phyloP scores from a whole-genome alignment of 2,113 vertebrate species.

The Herpetotheres cachinnans region DNA sequence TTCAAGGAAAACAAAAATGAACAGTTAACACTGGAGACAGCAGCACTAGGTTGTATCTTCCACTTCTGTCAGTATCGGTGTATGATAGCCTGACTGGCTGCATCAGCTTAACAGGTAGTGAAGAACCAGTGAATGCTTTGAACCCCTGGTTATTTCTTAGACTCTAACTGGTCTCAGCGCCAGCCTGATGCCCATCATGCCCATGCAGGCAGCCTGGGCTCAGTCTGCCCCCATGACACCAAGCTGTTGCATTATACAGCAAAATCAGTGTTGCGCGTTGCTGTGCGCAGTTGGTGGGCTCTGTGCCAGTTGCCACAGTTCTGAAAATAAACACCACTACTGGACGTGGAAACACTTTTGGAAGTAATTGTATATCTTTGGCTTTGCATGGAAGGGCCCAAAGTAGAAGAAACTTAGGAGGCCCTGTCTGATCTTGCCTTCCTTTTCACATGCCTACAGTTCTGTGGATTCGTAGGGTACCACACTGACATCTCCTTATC shows the following conservation, averaged over 20 bases:
- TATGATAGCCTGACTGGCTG: neutral
- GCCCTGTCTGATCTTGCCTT: neutral
- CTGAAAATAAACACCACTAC: neutral
- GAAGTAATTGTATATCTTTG: neutral
- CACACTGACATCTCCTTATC: neutral
- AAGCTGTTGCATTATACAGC: rapidly evolving
- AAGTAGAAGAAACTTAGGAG: neutral
- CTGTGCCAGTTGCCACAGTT: neutral
- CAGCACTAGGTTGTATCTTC: neutral
- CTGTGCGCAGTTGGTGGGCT: rapidly evolving
- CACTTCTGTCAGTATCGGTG: rapidly evolving
- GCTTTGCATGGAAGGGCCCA: neutral
- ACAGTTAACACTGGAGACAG: neutral
- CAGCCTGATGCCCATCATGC: rapidly evolving
- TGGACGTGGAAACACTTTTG: neutral
- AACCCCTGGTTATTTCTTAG: neutral
- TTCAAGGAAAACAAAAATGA: neutral
- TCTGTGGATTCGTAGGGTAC: rapidly evolving
- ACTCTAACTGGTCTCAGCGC: neutral
- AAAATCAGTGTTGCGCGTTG: neutral
- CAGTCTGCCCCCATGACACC: neutral
- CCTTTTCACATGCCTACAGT: neutral
- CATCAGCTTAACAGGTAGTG: neutral
- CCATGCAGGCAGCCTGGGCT: neutral
- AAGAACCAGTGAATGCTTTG: neutral